These are phyloP conservation scores for Dysidea cf. avara DNA, from an alignment of 37 sponge, comb jelly and placozoan genomes.

Conservation along the genomic window DNA sequence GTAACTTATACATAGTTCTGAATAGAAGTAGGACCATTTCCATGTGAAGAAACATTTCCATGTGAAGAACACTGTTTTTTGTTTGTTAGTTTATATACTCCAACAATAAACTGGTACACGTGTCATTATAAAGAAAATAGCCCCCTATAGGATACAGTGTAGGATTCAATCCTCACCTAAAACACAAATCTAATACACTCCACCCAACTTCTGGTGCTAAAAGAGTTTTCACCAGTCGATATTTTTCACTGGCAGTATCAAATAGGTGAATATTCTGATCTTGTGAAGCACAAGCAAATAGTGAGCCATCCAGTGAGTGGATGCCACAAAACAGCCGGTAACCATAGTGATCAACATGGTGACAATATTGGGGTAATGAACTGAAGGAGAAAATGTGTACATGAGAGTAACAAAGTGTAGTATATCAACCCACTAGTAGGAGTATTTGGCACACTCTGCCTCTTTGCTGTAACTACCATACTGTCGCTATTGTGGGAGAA, in stretches of 20 bases:
- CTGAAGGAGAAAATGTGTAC: no score
- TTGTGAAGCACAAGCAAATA: constrained; percentile 57
- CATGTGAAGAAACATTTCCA: no score
- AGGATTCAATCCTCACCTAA: constrained; percentile 34
- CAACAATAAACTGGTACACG: no score
- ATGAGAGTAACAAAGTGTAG: no score
- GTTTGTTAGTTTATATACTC: no score
- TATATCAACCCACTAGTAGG: no score
- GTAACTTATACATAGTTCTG: background rate
- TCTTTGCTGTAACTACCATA: no score
- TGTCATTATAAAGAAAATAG: no score
- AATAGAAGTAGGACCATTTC: no score
- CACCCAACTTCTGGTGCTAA: constrained; percentile 76
- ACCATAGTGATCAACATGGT: constrained; percentile 6
- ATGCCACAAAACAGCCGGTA: constrained; percentile 59
- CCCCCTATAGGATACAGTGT: background rate
- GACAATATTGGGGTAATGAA: constrained; percentile 27
- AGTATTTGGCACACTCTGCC: no score
- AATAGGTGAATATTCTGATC: constrained; percentile 51
- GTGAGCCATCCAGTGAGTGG: constrained; percentile 43
- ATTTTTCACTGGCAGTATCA: constrained; percentile 19
- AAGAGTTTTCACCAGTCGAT: constrained; percentile 31
- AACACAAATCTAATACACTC: constrained; percentile 53
- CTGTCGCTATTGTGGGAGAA: no score
- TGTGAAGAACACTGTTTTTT: no score